Evolutionary conservation across 2,113 vertebrate species (phyloP).

Genomic region (Baryphthengus martii): DNA sequence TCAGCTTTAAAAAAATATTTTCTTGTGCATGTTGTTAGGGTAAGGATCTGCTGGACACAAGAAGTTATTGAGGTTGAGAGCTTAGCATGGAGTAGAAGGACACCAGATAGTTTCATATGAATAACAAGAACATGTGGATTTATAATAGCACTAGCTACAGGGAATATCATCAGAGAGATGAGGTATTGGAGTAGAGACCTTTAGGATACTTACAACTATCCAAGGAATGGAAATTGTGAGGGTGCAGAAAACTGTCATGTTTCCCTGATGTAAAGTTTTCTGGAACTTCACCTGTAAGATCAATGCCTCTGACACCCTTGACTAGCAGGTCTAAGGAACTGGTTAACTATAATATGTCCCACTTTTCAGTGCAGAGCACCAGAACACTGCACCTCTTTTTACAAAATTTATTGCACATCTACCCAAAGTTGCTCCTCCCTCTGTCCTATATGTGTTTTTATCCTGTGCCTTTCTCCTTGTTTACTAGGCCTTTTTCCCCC

Average conservation of each 20-base stretch:
- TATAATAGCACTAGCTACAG: neutral
- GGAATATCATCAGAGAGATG: neutral
- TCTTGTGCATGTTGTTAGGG: neutral
- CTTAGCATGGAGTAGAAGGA: neutral
- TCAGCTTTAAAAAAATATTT: neutral
- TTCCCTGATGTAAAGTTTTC: neutral
- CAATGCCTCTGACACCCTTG: fast-evolving
- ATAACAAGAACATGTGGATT: neutral
- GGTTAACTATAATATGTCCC: neutral
- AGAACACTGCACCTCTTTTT: neutral
- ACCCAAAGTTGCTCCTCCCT: neutral
- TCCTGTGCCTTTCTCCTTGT: neutral
- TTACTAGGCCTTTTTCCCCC: neutral
- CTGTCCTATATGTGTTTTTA: neutral
- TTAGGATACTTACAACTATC: neutral
- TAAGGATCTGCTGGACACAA: neutral
- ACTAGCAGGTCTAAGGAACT: neutral
- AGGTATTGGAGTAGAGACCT: neutral
- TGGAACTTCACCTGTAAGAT: neutral
- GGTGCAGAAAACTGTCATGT: neutral
- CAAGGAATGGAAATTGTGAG: neutral
- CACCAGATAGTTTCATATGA: neutral
- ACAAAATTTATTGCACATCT: neutral
- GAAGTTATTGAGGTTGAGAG: neutral
- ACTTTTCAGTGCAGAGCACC: neutral